phyloP scores from a whole-genome alignment of 1,140 invertebrate species.

The Pollicipes pollicipes region DNA sequence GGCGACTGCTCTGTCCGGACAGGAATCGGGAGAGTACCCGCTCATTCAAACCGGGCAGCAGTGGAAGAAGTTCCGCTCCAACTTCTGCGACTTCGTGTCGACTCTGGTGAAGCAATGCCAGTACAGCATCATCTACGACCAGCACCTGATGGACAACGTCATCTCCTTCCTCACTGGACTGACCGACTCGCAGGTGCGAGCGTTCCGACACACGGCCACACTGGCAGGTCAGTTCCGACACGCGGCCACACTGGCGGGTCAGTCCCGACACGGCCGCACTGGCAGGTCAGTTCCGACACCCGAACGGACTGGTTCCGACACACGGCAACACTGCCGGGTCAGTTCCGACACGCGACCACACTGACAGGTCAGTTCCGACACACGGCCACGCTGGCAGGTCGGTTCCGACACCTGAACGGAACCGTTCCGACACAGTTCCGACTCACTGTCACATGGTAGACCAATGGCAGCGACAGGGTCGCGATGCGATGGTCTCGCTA shows the following conservation, averaged over 20 bases:
- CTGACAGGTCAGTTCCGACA: conserved; percentile 62
- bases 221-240: conserved; percentile 62
- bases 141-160: conserved; percentile 97
- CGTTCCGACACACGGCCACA: conserved; percentile 97
- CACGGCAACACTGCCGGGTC: no score
- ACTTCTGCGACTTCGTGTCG: conserved; percentile 96
- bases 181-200: conserved; percentile 93
- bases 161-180: conserved; percentile 91
- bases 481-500: no score
- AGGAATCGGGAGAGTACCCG: conserved; percentile 98
- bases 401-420: no score
- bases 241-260: no score
- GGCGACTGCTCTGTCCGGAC: conserved; percentile 19
- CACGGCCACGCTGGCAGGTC: no score
- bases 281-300: no score
- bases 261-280: no score
- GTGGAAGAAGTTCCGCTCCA: conserved; percentile 91
- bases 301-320: no score
- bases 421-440: no score
- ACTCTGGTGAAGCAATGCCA: conserved; percentile 92
- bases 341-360: conserved; percentile 98
- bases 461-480: no score
- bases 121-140: conserved; percentile 98
- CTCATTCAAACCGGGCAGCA: conserved; percentile 89
- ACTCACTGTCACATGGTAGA: conserved; percentile 98